Percentiles rank a stretch among this genome's conserved stretches.
Conservation (phyloP, 53 echinoderm and acorn worm genomes). For the Zoroaster sp. region DNA sequence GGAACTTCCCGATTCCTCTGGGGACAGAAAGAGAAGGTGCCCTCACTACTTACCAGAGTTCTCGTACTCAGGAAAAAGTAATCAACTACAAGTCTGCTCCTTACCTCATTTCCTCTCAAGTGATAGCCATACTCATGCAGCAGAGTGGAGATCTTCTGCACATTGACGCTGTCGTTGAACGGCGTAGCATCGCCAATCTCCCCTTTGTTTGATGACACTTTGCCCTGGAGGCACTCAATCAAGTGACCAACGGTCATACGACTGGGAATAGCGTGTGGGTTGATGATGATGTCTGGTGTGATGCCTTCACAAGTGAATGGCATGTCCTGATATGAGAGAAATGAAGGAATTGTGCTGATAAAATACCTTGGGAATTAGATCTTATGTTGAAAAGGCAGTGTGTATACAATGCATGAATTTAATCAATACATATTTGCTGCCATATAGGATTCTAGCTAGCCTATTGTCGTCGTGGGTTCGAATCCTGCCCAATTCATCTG, state of each 20-base stretch:
- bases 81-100: too few relatives aligned
- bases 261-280: slow-evolving; percentile 98
- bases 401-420: too few relatives aligned
- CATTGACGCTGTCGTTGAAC: slow-evolving; percentile 95
- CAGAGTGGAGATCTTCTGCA: slow-evolving; percentile 94
- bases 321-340: slow-evolving; percentile 73
- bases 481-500: too few relatives aligned
- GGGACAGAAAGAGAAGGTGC: too few relatives aligned
- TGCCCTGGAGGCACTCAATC: slow-evolving; percentile 97
- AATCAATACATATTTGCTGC: too few relatives aligned
- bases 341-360: background rate
- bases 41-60: too few relatives aligned
- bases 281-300: slow-evolving; percentile 94
- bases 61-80: too few relatives aligned
- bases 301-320: slow-evolving; percentile 96
- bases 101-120: slow-evolving; percentile 93
- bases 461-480: too few relatives aligned
- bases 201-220: slow-evolving; percentile 95
- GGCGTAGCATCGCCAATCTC: slow-evolving; percentile 99
- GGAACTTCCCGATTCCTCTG: too few relatives aligned
- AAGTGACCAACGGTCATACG: slow-evolving; percentile 99
- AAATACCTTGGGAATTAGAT: background rate
- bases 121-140: slow-evolving; percentile 96
- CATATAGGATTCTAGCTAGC: too few relatives aligned
- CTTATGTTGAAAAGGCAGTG: too few relatives aligned